Evolutionary conservation across 2,113 vertebrate genomes (phyloP).

Genomic region (Phalacrocorax aristotelis): DNA sequence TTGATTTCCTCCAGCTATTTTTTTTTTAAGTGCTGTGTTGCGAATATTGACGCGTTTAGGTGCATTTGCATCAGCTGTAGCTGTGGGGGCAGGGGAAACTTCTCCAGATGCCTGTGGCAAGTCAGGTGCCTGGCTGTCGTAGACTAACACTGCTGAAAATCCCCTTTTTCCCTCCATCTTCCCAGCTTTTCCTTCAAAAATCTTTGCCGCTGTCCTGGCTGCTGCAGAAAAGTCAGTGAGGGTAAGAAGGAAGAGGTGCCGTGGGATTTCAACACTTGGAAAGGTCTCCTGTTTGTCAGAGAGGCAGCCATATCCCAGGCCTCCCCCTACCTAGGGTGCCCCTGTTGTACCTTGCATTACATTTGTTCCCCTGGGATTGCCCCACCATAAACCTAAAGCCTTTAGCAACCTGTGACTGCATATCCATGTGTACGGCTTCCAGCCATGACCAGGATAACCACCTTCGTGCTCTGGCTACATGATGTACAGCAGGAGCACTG

Average conservation of each 20-base stretch:
- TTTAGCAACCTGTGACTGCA: background rate
- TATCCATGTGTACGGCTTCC: rapidly evolving
- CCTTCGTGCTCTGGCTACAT: background rate
- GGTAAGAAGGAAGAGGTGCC: background rate
- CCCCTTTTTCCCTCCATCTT: background rate
- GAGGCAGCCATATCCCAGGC: background rate
- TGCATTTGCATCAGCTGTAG: slow-evolving; percentile 5
- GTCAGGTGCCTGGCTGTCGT: background rate
- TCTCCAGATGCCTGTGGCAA: background rate
- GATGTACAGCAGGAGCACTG: background rate
- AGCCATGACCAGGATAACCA: background rate
- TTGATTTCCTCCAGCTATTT: slow-evolving; percentile 44
- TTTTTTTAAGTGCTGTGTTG: background rate
- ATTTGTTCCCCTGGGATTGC: background rate
- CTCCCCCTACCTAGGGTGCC: background rate
- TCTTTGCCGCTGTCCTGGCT: background rate
- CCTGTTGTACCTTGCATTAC: background rate
- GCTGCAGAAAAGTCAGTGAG: background rate
- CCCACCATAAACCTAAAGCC: background rate
- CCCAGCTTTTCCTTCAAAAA: background rate
- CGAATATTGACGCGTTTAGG: background rate
- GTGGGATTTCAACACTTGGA: background rate
- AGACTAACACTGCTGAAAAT: background rate
- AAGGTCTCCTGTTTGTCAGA: background rate
- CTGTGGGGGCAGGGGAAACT: background rate